Base-by-base conservation (phyloP, 2,888 invertebrate species). In the Tuta absoluta region DNA sequence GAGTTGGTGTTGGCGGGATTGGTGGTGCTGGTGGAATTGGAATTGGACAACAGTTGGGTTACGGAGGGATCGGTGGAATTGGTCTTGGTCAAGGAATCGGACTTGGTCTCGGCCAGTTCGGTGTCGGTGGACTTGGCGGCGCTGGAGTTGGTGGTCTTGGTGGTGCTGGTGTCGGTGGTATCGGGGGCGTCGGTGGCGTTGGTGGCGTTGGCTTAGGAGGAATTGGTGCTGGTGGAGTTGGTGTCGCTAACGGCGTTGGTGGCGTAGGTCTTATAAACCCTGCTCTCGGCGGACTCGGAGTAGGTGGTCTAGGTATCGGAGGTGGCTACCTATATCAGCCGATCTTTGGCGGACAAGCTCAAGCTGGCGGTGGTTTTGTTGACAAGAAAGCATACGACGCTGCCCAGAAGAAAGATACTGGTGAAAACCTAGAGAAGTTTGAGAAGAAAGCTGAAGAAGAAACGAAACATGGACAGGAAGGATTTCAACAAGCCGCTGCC, bases 381-480 rank as follows among this genome's bases (percentile, higher is more conserved):
- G 93, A 93, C 70, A 93, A 93, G 70, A 92, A 92, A 63, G 88
- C 91, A 4, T 93, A 92, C 71, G 93, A 92, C 62, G 91, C 91
- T 7, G 93, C 89, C 14, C 92, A 93, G 68, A 93, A 93, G 73
- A 93, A 93, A 69, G 84, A 88, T 2, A 92, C 92, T 5, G 93
- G 92, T 71, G 92, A 91, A 71, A 92, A 92, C 69, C 77, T 91
- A 66, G 92, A 93, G 67, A 93, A 93, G 71, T 70, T 92, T 1
- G 89, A 91, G 69, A 93, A 93, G 56, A 92, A 92, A 70, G 87
- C 89, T 41, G 93, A 93, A 65, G 93, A 92, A 75, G 90, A 92
- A 78, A 76, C 92, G 0, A 92, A 92, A 61, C 92, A 93, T 66
- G 93, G 93, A 0, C 89, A 93, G 65, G 93, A 93, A 80, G 93